These are phyloP conservation scores for Zaprionus lineosus DNA, from an alignment of 2,888 invertebrate species.

Conservation along the genomic window DNA sequence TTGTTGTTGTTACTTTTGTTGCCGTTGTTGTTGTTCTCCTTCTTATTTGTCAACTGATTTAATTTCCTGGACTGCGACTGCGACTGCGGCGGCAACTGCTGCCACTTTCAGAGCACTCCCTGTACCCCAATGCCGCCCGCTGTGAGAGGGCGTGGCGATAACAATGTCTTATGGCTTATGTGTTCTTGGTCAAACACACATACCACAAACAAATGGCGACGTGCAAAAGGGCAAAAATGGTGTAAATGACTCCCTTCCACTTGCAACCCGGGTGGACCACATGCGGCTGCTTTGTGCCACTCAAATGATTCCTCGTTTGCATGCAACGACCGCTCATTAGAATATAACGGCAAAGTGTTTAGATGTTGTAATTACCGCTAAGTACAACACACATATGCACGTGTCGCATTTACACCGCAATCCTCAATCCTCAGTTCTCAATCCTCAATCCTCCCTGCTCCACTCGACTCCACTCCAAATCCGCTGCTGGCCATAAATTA, in stretches of 20 bases:
- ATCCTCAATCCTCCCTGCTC: too few species aligned
- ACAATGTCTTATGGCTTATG: too few species aligned
- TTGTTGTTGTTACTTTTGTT: conserved; percentile 48
- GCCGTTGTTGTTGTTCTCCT: conserved; percentile 32
- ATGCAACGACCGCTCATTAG: too few species aligned
- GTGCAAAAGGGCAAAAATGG: conserved; percentile 65
- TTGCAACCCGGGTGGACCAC: conserved; percentile 52
- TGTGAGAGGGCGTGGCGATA: conserved; percentile 71
- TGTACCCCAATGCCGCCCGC: conserved; percentile 44
- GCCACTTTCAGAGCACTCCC: conserved; percentile 27
- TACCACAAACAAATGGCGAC: conserved; percentile 22
- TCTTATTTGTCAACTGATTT: conserved; percentile 78
- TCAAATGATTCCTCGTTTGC: conserved; percentile 43
- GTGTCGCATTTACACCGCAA: conserved; percentile 31
- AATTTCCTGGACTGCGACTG: conserved; percentile 61
- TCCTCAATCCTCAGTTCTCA: too few species aligned
- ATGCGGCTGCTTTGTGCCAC: conserved; percentile 64
- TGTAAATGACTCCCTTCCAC: conserved; percentile 53
- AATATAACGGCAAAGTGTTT: conserved; percentile 40
- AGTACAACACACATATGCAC: conserved; percentile 25
- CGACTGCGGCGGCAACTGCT: conserved; percentile 7
- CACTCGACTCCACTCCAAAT: conserved; percentile 6
- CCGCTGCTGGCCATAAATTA: conserved; percentile 46
- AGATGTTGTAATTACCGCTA: conserved; percentile 43
- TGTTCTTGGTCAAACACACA: too few species aligned